Evolutionary conservation across 1,140 invertebrate genomes (phyloP), one percentile per base, ranked within the genome.

Genomic region (Spodoptera litura): DNA sequence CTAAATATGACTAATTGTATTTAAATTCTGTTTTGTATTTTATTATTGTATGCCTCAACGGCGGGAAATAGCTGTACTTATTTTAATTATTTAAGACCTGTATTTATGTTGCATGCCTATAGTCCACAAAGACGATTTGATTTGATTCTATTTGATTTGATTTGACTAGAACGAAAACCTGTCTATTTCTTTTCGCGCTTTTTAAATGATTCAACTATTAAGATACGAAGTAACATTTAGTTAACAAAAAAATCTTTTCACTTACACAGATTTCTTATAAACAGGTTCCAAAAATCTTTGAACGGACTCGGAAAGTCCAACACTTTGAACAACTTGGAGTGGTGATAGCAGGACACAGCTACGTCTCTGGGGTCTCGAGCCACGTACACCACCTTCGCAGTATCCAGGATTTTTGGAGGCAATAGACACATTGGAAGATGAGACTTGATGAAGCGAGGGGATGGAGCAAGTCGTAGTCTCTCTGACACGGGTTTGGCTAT

Each of bases 291-390:
- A 90, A 96, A 98, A 72, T 95, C 95, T 58, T 95, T 88, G 84
- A 98, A 97, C 81, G 96, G 95, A 3, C 96, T 96, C 3, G 89
- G 77, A 83, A 96, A 98, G 31, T 96, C 96, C 81, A 96, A 96
- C 0, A 96, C 96, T 78, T 95, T 95, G 56, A 96, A 95, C 3
- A 96, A 91, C 83, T 95, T 95, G 87, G 97, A 96, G 56, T 97
- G 95, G 90, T 97, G 96, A 87, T 96, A 78, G 53, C 51, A 78
- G 4, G 80, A 81, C 5, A 81, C 75, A 0, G 52, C 55, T 1
- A 78, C 75, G n/a, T 79, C 78, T 44, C 78, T 66, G n/a, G 78
- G 71, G 25, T 79, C 78, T 10, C 78, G 25, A 27, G 78, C 71
- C 12, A 76, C 49, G 25, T 81, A 85, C 13, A 97, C 93, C 4